Conservation (phyloP, 2,113 vertebrate species). For the Eleginops maclovinus region DNA sequence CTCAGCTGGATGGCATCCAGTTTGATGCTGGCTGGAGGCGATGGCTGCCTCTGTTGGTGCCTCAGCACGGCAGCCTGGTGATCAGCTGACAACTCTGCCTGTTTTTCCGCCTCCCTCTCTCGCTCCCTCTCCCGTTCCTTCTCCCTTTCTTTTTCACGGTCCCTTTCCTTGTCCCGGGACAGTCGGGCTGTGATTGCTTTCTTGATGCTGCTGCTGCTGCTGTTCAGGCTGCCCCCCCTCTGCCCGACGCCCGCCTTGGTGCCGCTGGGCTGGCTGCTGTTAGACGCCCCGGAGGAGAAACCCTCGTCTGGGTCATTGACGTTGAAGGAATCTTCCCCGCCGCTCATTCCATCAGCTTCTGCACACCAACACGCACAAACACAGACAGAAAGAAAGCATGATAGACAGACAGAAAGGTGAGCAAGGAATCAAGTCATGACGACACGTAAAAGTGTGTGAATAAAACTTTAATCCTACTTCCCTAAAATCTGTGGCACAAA, state of each 20-base stretch:
- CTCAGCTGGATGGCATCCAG: conserved; percentile 90
- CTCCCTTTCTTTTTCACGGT: conserved; percentile 76
- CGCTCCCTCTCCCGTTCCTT: conserved; percentile 73
- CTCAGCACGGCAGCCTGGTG: conserved; percentile 77
- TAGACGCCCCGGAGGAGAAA: conserved; percentile 96
- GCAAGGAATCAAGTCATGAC: background rate
- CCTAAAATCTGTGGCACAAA: background rate
- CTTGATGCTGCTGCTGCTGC: conserved; percentile 87
- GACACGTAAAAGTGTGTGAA: background rate
- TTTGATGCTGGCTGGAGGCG: conserved; percentile 78
- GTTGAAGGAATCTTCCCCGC: conserved; percentile 92
- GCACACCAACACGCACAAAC: conserved; percentile 32
- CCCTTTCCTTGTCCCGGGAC: conserved; percentile 83
- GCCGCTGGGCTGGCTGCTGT: conserved; percentile 94
- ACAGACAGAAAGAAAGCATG: conserved; percentile 24
- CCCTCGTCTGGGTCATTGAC: conserved; percentile 97
- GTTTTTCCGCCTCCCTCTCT: conserved; percentile 64
- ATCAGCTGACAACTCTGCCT: conserved; percentile 66
- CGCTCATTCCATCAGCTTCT: conserved; percentile 91
- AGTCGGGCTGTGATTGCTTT: conserved; percentile 90
- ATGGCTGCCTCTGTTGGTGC: conserved; percentile 81
- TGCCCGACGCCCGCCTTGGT: conserved; percentile 82
- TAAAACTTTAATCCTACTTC: background rate
- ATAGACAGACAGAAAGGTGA: conserved; percentile 36
- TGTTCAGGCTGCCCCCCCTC: conserved; percentile 83